phyloP scores from a whole-genome alignment of 2,888 invertebrate species.

The Melinopterus prodromus region DNA sequence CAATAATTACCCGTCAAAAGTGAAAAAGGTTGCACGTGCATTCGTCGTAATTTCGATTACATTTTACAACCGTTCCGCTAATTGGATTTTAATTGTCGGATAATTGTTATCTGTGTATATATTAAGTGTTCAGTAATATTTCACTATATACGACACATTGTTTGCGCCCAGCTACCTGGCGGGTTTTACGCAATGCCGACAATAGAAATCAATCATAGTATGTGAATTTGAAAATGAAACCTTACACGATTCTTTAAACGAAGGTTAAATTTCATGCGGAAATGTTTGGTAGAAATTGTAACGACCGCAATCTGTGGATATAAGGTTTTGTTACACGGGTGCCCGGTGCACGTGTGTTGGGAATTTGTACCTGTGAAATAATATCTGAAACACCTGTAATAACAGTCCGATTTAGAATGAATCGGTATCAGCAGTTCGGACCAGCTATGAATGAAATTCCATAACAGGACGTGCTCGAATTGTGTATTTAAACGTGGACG shows the following conservation, averaged over 20 bases:
- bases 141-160: neutral
- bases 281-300: neutral
- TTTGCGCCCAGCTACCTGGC: neutral
- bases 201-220: neutral
- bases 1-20: slow-evolving; percentile 31
- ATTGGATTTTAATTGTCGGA: neutral
- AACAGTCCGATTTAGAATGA: neutral
- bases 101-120: neutral
- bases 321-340: neutral
- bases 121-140: neutral
- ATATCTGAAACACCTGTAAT: neutral
- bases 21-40: slow-evolving; percentile 25
- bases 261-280: neutral
- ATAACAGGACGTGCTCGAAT: neutral
- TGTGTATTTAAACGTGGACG: neutral
- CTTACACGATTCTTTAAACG: neutral
- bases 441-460: neutral
- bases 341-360: neutral
- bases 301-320: neutral
- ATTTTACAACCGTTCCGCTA: neutral
- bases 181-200: neutral
- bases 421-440: neutral
- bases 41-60: neutral
- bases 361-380: neutral
- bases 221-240: neutral